Evolutionary conservation across 2,113 vertebrate species (phyloP).

Genomic region (Puma concolor): DNA sequence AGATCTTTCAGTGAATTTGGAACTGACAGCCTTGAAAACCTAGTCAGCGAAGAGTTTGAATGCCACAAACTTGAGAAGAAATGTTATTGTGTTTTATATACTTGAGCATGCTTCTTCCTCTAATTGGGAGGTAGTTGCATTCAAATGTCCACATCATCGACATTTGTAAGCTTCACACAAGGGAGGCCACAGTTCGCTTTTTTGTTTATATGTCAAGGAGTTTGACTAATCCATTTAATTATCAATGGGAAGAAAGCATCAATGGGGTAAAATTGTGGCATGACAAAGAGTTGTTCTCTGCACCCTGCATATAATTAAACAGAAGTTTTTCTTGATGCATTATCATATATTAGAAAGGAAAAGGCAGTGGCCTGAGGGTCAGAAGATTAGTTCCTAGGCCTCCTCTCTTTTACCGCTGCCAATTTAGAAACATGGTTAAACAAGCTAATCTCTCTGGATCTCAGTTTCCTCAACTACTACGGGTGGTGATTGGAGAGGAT

Average conservation of each 20-base stretch:
- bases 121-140: slow-evolving; percentile 65
- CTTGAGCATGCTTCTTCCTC: background rate
- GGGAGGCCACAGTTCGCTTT: slow-evolving; percentile 46
- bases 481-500: background rate
- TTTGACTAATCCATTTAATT: slow-evolving; percentile 48
- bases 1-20: slow-evolving; percentile 51
- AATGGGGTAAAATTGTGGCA: slow-evolving; percentile 24
- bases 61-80: background rate
- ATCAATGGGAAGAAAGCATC: slow-evolving; percentile 41
- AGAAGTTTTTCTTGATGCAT: slow-evolving; percentile 33
- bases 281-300: slow-evolving; percentile 26
- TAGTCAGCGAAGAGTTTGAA: background rate
- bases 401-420: background rate
- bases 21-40: slow-evolving; percentile 36
- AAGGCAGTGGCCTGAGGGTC: background rate
- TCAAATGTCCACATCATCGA: slow-evolving; percentile 34
- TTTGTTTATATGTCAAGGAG: slow-evolving; percentile 43
- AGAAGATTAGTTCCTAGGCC: background rate
- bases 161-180: slow-evolving; percentile 32
- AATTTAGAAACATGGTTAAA: background rate
- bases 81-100: slow-evolving; percentile 1
- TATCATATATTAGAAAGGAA: background rate
- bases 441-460: background rate
- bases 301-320: background rate
- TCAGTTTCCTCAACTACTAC: slow-evolving; percentile 37